Evolutionary conservation across 2,113 vertebrate species (phyloP), one percentile per base, ranked within the genome.

Genomic region (Tupaia tana): DNA sequence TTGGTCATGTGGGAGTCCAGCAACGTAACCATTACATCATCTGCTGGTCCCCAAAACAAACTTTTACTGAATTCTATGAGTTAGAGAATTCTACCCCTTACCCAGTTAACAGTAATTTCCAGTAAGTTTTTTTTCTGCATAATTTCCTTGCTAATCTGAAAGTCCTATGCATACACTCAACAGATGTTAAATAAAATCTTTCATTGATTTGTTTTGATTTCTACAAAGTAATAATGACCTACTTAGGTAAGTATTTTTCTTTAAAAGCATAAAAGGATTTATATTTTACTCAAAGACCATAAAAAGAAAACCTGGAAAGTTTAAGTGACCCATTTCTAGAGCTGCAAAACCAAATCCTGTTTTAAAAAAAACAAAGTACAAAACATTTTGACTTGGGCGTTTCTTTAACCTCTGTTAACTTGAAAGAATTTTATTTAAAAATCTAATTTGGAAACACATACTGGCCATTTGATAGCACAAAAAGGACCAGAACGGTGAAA

Each of bases 391-490:
- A 27, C 79, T 88, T 94, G 58, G 12, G 6, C 90, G 66, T 93
- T 92, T 92, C n/a, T 96, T 93, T 93, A 95, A 85, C 61, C 6
- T 94, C 80, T 66, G 67, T 87, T 52, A 66, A 92, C 18, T 74
- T 96, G 93, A 94, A 95, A 63, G 64, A 90, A 85, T n/a, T 71
- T 90, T 80, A 94, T 95, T 96, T 90, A 73, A 96, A 97, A 97
- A 75, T 92, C 75, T 77, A 89, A 75, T 96, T 94, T 93, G 78
- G 70, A 92, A 96, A 69, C 18, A 70, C n/a, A 34, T 52, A 75
- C 59, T 89, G 43, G 56, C 82, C 61, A 91, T 31, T 94, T 94
- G 43, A 89, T 86, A 92, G 66, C 66, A 71, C 29, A 69, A 66
- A 94, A 92, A 91, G 25, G 22, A 86, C 90, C 2, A 77, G 43